Evolutionary conservation across 2,888 invertebrate genomes (phyloP), one percentile per base, ranked within the genome.

Genomic region (Epinotia ramella): DNA sequence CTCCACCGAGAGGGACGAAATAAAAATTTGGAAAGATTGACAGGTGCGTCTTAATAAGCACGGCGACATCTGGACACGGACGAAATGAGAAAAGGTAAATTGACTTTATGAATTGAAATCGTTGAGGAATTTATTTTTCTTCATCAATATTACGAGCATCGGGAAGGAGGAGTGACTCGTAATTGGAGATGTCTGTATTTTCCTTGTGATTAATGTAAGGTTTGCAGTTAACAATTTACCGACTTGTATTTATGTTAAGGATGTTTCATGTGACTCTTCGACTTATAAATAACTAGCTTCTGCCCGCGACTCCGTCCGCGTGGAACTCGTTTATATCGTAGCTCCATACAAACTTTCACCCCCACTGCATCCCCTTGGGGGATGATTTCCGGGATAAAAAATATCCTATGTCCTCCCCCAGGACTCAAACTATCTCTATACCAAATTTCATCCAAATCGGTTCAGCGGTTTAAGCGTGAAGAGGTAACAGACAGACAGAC

Each of bases 31-130:
- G 81, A 83, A 89, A 93, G 94, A 94, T 94, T 94, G 94, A 94
- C 94, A 94, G 94, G 94, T 94, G 94, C 92, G 93, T 91, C 93
- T 92, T 94, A 94, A 94, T 94, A 94, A 94, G 90, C 86, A 81
- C 81, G 87, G 89, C 88, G 88, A 89, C 94, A 93, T 91, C 90
- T 94, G 94, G 86, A 86, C 80, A 81, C 79, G 82, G 81, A 80
- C 84, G 87, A 91, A 94, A 94, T 92, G 91, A 92, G 91, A 91
- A 92, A 94, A 93, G 91, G 89, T 93, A 88, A 90, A 93, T 91
- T 91, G 89, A 88, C 88, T 87, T 89, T 88, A 88, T 88, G 87
- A 82, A 85, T 84, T 84, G 77, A 68, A 78, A 78, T 77, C 78
- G 79, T 77, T 76, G 77, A 65, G 64, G 64, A 78, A 79, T 79